phyloP scores from a whole-genome alignment of 1,140 invertebrate species.

The Procambarus virginalis region DNA sequence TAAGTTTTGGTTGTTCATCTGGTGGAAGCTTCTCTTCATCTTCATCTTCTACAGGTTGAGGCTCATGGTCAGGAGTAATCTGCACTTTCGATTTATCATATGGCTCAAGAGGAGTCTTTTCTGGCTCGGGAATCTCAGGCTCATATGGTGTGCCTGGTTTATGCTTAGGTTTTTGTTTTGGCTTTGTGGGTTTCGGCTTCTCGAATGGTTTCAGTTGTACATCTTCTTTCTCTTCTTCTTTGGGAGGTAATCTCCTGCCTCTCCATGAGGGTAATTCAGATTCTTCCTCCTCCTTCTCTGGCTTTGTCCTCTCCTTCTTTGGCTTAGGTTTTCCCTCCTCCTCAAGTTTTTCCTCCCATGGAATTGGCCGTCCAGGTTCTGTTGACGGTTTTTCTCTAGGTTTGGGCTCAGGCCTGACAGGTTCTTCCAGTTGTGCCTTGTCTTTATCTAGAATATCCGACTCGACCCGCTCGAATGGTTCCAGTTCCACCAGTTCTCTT shows the following conservation, averaged over 20 bases:
- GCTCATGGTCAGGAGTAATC: slow-evolving; percentile 65
- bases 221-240: slow-evolving; percentile 69
- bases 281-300: slow-evolving; percentile 50
- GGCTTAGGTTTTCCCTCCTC: slow-evolving; percentile 32
- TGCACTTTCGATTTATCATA: slow-evolving; percentile 40
- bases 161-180: slow-evolving; percentile 42
- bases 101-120: slow-evolving; percentile 30
- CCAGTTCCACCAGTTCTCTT: slow-evolving; percentile 6
- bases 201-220: slow-evolving; percentile 62
- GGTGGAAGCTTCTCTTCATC: slow-evolving; percentile 20
- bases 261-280: slow-evolving; percentile 57
- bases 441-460: slow-evolving; percentile 46
- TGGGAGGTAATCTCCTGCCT: slow-evolving; percentile 48
- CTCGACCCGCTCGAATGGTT: slow-evolving; percentile 17
- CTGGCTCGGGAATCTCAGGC: slow-evolving; percentile 54
- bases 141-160: slow-evolving; percentile 45
- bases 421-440: slow-evolving; percentile 36
- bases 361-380: slow-evolving; percentile 21
- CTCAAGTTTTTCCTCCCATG: slow-evolving; percentile 20
- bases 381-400: slow-evolving; percentile 4
- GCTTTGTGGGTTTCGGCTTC: slow-evolving; percentile 46
- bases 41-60: slow-evolving; percentile 13
- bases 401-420: slow-evolving; percentile 20
- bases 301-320: slow-evolving; percentile 43
- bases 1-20: slow-evolving; percentile 28